Base-by-base conservation (phyloP, 2,113 vertebrate genomes). In the Myotis lucifugus region DNA sequence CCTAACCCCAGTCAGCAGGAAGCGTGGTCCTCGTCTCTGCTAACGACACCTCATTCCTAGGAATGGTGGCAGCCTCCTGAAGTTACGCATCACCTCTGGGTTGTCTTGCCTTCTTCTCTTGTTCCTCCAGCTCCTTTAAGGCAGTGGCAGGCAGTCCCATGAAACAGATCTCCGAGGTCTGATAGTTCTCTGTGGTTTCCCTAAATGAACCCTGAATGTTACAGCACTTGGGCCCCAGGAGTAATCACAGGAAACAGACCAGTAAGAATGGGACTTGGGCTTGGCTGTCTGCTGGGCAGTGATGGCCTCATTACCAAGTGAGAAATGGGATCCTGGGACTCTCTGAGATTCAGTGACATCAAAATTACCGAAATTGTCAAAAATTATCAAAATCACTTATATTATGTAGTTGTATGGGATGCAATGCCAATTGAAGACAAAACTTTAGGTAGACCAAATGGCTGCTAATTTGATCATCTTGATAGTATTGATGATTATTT, bases 401-500 rank as follows among this genome's bases (percentile, higher is more conserved):
- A 23, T 19, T 34, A 25, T 21, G 23, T 21, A 56, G 6, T 27
- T 69, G 32, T 59, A 23, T 34, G 15, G 13, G 61, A 48, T 42
- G n/a, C 50, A 66, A 40, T n/a, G 6, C 19, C 52, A 56, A 3
- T 5, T 19, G 25, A 88, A 83, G 83, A 34, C 2, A 23, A 48
- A 27, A 17, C 23, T 42, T 54, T 9, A 15, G 37, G 52, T 8
- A 50, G 14, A 18, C 9, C 15, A 9, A 1, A 3, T 34, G 37
- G 48, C 52, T 85, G 37, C 32, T 40, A 40, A 74, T 29, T 21
- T 23, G 64, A 74, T 21, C 1, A 1, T 34, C 12, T 18, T 0
- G 6, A 17, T 8, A 2, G 19, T 32, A 9, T 1, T 4, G 0
- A 5, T 18, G 29, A 61, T 14, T 32, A 0, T 29, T 37, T 29